Base-by-base conservation (phyloP, 2,113 vertebrate genomes). In the Chaenocephalus aceratus region DNA sequence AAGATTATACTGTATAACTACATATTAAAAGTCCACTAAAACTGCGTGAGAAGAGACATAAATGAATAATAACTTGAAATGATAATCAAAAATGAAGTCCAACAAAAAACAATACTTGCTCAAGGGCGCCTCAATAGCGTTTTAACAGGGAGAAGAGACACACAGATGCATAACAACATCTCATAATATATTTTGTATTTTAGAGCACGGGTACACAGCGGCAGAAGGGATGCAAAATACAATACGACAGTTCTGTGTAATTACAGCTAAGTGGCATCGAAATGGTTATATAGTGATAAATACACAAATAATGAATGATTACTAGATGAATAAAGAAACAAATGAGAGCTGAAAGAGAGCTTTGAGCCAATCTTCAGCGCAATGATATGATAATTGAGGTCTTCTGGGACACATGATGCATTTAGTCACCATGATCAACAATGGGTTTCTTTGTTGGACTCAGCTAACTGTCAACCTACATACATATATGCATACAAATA, bases 241-340 rank as follows among this genome's bases (percentile, higher is more conserved):
- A 62, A 67, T 66, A 5, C 65, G 70, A 60, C 10, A 12, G 23
- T 16, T 26, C 52, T 51, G 36, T 41, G 56, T 79, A 86, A 80
- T 89, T 64, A 75, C 46, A 66, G 64, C 58, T 69, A 66, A 73
- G 79, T 71, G 48, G 85, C 69, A 67, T 65, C 59, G 75, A 41
- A 70, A 73, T 72, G 44, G 41, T 79, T 63, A 83, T 78, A 87
- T 41, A 52, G 52, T 49, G 58, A 83, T 52, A 79, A 78, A 78
- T 2, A 63, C 48, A 75, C 48, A 76, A 74, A 72, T 74, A 61
- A 75, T 82, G 48, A 77, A 74, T 86, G 70, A 87, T 76, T 79
- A 69, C 56, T 62, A 69, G 84, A 84, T 75, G 72, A 71, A 86
- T 85, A 73, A 56, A 72, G 26, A 79, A 67, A 78, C 67, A 58